Evolutionary conservation across 2,113 vertebrate species (phyloP), one percentile per base, ranked within the genome.

Genomic region (Esox niger): DNA sequence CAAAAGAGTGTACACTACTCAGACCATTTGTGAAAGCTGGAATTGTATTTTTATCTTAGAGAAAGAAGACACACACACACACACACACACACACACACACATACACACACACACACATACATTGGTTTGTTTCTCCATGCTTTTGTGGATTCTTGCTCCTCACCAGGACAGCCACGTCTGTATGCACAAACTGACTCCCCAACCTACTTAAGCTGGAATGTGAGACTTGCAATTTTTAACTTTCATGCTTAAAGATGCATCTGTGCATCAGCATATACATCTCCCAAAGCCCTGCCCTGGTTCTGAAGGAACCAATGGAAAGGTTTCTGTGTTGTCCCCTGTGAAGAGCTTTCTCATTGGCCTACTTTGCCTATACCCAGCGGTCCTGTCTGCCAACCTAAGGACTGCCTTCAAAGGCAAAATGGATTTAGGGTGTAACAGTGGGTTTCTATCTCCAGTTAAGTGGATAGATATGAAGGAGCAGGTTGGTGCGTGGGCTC

Each of bases 141-240:
- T 3, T n/a, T n/a, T n/a, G n/a, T n/a, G n/a, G n/a, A n/a, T n/a
- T n/a, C n/a, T n/a, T n/a, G n/a, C n/a, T n/a, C n/a, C n/a, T n/a
- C n/a, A n/a, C n/a, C n/a, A n/a, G n/a, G n/a, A n/a, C n/a, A n/a
- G n/a, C n/a, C n/a, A n/a, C n/a, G n/a, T n/a, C n/a, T n/a, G n/a
- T n/a, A n/a, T 56, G 46, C 47, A 31, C 56, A 54, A 54, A 9
- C 30, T 60, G 27, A 3, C 60, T n/a, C n/a, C n/a, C n/a, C n/a
- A n/a, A n/a, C n/a, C n/a, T n/a, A n/a, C n/a, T n/a, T 49, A 43
- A 62, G 31, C 35, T 31, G 29, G 43, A 60, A 74, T 77, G 26
- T 49, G 54, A 2, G 46, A 69, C 61, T 73, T 87, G 87, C 65
- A 87, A 84, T 89, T 79, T 87, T 87, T 89, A 38, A 87, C 72